Evolutionary conservation across 37 sponge, comb jelly and placozoan species (phyloP), one percentile per base, ranked within the genome.

Genomic region (Eunapius fragilis): DNA sequence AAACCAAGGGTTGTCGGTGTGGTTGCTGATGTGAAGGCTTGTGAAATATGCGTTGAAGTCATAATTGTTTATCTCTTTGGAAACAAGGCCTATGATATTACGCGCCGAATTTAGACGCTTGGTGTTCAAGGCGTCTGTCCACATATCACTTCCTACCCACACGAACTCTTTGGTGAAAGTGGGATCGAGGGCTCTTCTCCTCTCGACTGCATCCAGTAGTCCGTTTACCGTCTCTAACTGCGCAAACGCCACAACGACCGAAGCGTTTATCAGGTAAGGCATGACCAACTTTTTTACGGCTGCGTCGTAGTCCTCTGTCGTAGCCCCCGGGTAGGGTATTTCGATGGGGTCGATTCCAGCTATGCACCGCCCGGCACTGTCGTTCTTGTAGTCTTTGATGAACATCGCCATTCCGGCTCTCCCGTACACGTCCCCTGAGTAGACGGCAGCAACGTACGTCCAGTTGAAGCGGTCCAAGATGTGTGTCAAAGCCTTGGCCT

Each of bases 111-210:
- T 67, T n/a, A 35, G 37, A 49, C 45, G 67, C 7, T 82, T 24
- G 10, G 36, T 34, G 19, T 36, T 68, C 4, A 88, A 71, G 0
- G 3, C 22, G 48, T 88, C 94, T 0, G 79, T 93, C 93, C 93
- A 93, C 24, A 86, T 80, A 90, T 95, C 96, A 33, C 79, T 89
- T 17, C 81, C 96, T 22, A 95, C 90, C 86, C 88, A 95, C 3
- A 84, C 84, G 50, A 94, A 34, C 22, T 31, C 25, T 33, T 33
- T 41, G 48, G 80, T 67, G 6, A n/a, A 14, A 14, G 80, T 67
- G 19, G 1, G 9, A 12, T 82, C 80, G 0, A 25, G 23, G 2
- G 9, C 58, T 48, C 33, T 73, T n/a, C 75, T 86, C 48, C 82
- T 71, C 69, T 68, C 3, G 2, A 88, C 32, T 14, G 74, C 89